Percentiles rank a stretch among this genome's conserved stretches.
These are phyloP conservation scores for Teinopalpus imperialis DNA, from an alignment of 2,888 invertebrate genomes.

Conservation along the genomic window DNA sequence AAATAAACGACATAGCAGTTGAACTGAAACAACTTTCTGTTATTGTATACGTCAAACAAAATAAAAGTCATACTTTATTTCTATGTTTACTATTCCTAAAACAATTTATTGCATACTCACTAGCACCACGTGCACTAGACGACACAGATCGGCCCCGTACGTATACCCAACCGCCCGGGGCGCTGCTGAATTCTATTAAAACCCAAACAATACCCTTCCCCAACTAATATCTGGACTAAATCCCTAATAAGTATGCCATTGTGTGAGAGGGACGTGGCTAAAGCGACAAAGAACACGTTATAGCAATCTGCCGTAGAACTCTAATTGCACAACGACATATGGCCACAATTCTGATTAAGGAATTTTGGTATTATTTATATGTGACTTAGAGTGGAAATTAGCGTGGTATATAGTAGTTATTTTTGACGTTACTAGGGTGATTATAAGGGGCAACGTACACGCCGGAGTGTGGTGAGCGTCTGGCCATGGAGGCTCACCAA, in stretches of 20 bases:
- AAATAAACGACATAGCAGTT: too few relatives aligned
- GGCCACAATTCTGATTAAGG: not conserved
- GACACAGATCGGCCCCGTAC: conserved; percentile 40
- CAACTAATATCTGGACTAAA: conserved; percentile 82
- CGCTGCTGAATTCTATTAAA: conserved; percentile 77
- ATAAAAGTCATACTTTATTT: too few relatives aligned
- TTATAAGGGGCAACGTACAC: conserved; percentile 60
- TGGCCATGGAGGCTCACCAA: conserved; percentile 81
- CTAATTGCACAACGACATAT: not conserved
- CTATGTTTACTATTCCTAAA: conserved; percentile 32
- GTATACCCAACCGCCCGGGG: conserved; percentile 72
- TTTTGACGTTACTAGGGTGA: conserved; percentile 40
- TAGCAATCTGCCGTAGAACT: conserved; percentile 64
- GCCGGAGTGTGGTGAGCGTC: conserved; percentile 77
- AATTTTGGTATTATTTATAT: conserved; percentile 31
- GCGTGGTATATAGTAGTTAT: conserved; percentile 28
- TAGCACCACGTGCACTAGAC: conserved; percentile 41
- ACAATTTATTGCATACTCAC: conserved; percentile 55
- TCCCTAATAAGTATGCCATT: conserved; percentile 83
- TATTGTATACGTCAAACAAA: too few relatives aligned
- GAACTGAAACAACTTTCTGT: too few relatives aligned
- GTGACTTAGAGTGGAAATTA: conserved; percentile 32
- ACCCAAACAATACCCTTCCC: conserved; percentile 80
- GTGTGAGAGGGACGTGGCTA: conserved; percentile 78
- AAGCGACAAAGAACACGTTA: conserved; percentile 81